Base-by-base conservation (phyloP, 2,888 invertebrate genomes). In the Noctua janthina region DNA sequence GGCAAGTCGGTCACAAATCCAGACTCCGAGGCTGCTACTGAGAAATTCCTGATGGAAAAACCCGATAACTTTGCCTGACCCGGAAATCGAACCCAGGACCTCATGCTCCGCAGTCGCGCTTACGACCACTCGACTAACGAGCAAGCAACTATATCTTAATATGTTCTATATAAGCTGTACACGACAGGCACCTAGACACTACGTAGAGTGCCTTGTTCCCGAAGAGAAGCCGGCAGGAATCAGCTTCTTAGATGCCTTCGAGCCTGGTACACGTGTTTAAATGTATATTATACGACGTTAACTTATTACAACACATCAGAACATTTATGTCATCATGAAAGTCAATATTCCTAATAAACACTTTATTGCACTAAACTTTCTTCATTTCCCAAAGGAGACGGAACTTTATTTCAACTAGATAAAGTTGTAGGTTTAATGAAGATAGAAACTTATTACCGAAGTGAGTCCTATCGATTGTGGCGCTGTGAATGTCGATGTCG, bases 391-490 rank as follows among this genome's bases (percentile, higher is more conserved):
- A 72, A 69, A 64, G 17, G 4, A 87, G 68, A 73, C 10, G 20
- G 15, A 54, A 71, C 76, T 79, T 71, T 77, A 79, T 66, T 17
- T 3, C 20, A 15, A n/a, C 23, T 43, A 0, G 8, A 7, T 66
- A 81, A 73, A 76, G 86, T 62, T 69, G 20, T 15, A 62, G 54
- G 4, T 85, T 49, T 1, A 43, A 68, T 13, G 29, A 56, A 23
- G 23, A 62, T 49, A n/a, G 17, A 66, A 76, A 78, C 56, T 78
- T 43, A 56, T 84, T 51, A 59, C 39, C 20, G 59, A 75, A 62
- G 69, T 74, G 69, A 68, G 62, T 75, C 73, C 49, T 76, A 86
- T 79, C 75, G 87, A 87, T 87, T 85, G 66, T 39, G 39, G 49
- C 49, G 17, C 49, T 8, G n/a, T 74, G 46, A 76, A 85, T 56